Percentiles rank a stretch among this genome's conserved stretches.
phyloP scores from a whole-genome alignment of 2,888 invertebrate species.

The Chironomus tentans region DNA sequence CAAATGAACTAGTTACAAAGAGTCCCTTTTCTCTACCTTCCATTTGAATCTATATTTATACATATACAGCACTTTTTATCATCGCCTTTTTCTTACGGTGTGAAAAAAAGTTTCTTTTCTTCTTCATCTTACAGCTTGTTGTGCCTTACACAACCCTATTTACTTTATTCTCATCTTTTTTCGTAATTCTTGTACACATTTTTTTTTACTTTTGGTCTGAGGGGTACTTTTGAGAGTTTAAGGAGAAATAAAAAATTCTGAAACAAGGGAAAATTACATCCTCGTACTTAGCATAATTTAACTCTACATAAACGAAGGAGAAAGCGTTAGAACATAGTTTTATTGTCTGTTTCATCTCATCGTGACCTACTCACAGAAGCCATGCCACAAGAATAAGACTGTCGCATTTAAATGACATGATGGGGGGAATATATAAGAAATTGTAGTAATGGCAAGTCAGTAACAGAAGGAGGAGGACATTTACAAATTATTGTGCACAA shows the following conservation, averaged over 20 bases:
- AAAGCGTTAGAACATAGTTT: constrained; percentile 22
- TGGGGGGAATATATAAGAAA: background rate
- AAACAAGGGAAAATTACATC: background rate
- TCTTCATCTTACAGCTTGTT: background rate
- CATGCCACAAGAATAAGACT: background rate
- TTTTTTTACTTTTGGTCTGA: background rate
- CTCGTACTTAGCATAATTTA: constrained; percentile 4
- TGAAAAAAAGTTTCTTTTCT: background rate
- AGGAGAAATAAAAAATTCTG: background rate
- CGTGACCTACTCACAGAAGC: constrained; percentile 3
- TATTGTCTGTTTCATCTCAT: constrained; percentile 8
- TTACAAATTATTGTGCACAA: background rate
- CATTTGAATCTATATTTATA: background rate
- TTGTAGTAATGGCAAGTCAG: background rate
- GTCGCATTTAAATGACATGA: background rate
- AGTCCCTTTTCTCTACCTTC: background rate
- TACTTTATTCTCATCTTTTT: background rate
- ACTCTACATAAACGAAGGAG: background rate
- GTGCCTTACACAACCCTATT: background rate
- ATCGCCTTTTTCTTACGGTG: background rate
- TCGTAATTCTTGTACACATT: background rate
- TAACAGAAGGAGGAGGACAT: constrained; percentile 1
- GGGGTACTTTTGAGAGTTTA: too few relatives aligned
- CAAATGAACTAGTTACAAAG: background rate
- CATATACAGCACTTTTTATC: background rate